Percentiles rank a stretch among this genome's conserved stretches.
Evolutionary conservation across 2,113 vertebrate genomes (phyloP).

Genomic region (Lophius piscatorius): DNA sequence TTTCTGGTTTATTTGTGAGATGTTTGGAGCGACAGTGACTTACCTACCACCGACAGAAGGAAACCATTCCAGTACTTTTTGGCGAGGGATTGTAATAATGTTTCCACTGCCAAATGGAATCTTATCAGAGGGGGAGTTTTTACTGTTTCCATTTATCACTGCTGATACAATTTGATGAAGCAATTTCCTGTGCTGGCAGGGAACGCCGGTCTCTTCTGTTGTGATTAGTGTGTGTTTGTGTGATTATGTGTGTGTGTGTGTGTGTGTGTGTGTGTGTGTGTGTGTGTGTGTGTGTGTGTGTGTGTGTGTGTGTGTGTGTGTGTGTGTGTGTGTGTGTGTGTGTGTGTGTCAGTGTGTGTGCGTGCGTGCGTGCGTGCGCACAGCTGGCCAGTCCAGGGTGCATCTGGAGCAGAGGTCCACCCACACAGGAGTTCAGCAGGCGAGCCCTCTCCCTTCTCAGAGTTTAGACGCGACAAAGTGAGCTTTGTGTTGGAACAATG

Average conservation of each 20-base stretch:
- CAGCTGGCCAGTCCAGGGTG: slow-evolving; percentile 63
- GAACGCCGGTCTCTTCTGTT: slow-evolving; percentile 51
- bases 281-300: too few relatives aligned
- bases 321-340: slow-evolving; percentile 25
- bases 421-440: too few relatives aligned
- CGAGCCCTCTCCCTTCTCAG: slow-evolving; percentile 28
- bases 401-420: slow-evolving; percentile 66
- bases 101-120: slow-evolving; percentile 46
- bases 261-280: slow-evolving; percentile 22
- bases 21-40: too few relatives aligned
- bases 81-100: too few relatives aligned
- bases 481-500: slow-evolving; percentile 63
- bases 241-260: slow-evolving; percentile 24
- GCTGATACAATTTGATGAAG: slow-evolving; percentile 62
- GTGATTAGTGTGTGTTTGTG: slow-evolving; percentile 16
- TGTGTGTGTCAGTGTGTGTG: slow-evolving; percentile 23
- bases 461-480: slow-evolving; percentile 49
- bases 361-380: slow-evolving; percentile 4
- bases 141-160: slow-evolving; percentile 36
- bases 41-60: too few relatives aligned
- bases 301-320: slow-evolving; percentile 21
- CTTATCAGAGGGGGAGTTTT: slow-evolving; percentile 19
- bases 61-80: too few relatives aligned
- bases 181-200: slow-evolving; percentile 66
- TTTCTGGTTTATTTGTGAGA: too few relatives aligned